Conservation (phyloP, 2,113 vertebrate species). For the Connochaetes taurinus region DNA sequence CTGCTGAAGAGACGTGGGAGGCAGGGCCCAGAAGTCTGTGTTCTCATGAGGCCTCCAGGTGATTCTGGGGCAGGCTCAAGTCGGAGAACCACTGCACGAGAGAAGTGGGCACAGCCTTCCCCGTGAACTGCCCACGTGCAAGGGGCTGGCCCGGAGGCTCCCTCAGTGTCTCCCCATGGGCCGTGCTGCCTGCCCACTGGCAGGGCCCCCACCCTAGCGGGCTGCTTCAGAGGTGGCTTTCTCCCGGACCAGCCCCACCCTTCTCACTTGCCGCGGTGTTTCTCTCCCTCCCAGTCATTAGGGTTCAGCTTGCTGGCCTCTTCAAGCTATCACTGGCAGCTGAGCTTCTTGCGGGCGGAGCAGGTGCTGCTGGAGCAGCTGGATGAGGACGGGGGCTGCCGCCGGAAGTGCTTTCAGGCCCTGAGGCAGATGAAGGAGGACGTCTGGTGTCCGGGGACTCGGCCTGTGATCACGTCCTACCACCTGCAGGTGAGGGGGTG, state of each 20-base stretch:
- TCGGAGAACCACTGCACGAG: rapidly evolving
- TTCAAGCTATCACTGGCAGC: slow-evolving; percentile 88
- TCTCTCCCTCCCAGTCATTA: slow-evolving; percentile 77
- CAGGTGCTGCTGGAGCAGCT: slow-evolving; percentile 81
- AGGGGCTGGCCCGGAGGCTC: rapidly evolving
- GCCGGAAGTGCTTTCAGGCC: slow-evolving; percentile 81
- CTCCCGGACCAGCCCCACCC: rapidly evolving
- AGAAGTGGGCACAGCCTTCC: background rate
- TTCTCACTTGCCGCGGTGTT: background rate
- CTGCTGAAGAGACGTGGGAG: rapidly evolving
- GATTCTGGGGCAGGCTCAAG: background rate
- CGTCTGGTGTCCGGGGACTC: slow-evolving; percentile 84
- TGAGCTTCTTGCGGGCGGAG: slow-evolving; percentile 85
- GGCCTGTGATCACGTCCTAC: slow-evolving; percentile 84
- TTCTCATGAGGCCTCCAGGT: background rate
- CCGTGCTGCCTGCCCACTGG: rapidly evolving
- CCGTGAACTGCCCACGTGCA: background rate
- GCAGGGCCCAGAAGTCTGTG: background rate
- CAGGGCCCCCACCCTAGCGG: rapidly evolving
- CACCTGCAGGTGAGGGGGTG: slow-evolving; percentile 83
- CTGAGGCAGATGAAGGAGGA: slow-evolving; percentile 88
- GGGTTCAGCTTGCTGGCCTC: slow-evolving; percentile 85
- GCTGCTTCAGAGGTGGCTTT: background rate
- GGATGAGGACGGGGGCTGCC: slow-evolving; percentile 88
- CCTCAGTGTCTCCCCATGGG: rapidly evolving